Conservation (phyloP, 2,113 vertebrate species). For the Zosterops pallidus region DNA sequence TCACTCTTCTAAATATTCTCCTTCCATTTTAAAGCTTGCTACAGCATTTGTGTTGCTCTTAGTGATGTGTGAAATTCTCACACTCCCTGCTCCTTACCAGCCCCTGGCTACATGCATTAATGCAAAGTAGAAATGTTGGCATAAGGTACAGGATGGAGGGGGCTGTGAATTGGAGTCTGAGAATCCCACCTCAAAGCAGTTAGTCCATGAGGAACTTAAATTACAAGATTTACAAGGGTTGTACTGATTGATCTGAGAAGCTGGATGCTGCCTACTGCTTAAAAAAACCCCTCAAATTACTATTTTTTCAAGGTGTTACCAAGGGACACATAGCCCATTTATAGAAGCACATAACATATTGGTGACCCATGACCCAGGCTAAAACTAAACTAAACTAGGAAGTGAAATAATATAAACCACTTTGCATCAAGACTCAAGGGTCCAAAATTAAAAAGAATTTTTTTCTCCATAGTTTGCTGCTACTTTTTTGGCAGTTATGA, state of each 20-base stretch:
- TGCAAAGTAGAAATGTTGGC: not conserved
- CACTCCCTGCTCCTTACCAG: not conserved
- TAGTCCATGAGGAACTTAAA: not conserved
- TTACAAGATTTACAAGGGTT: not conserved
- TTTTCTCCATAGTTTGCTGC: not conserved
- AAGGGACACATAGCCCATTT: not conserved
- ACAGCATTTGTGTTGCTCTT: not conserved
- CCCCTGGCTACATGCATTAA: not conserved
- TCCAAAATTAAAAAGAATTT: not conserved
- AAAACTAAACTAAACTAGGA: conserved; percentile 1
- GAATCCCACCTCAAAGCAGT: not conserved
- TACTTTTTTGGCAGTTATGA: not conserved
- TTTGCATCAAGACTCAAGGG: not conserved
- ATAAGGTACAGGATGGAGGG: not conserved
- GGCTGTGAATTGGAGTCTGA: not conserved
- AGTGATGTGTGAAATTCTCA: not conserved
- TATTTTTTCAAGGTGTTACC: not conserved
- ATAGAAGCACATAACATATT: not conserved
- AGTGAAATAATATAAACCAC: not conserved
- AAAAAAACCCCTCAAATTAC: not conserved
- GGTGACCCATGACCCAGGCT: not conserved
- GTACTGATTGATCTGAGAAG: not conserved
- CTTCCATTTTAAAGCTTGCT: not conserved
- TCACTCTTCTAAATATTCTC: not conserved
- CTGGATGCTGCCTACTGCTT: not conserved